These are phyloP conservation scores for Dryobotodes eremita DNA, from an alignment of 2,888 invertebrate genomes.

Conservation along the genomic window DNA sequence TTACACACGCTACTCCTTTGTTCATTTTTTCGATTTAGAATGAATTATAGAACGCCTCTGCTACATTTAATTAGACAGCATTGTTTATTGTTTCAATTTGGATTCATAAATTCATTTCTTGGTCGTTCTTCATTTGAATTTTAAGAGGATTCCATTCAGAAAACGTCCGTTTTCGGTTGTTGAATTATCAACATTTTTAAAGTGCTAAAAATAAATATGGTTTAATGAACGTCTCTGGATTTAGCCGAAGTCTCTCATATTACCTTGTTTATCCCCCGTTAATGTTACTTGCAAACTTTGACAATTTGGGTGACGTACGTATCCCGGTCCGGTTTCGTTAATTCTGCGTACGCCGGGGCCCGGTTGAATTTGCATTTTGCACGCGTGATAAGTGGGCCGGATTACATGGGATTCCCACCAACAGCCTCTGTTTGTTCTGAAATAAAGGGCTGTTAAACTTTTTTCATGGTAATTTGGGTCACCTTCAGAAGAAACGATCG, in stretches of 20 bases:
- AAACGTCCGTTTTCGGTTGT: slow-evolving; percentile 27
- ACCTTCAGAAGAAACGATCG: slow-evolving; percentile 88
- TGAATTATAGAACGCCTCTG: slow-evolving; percentile 66
- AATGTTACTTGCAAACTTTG: slow-evolving; percentile 86
- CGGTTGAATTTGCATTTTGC: slow-evolving; percentile 90
- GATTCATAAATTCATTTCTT: slow-evolving; percentile 65
- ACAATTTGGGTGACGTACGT: slow-evolving; percentile 86
- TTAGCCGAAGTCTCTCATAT: slow-evolving; percentile 73
- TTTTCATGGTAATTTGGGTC: slow-evolving; percentile 90
- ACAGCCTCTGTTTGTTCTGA: slow-evolving; percentile 90
- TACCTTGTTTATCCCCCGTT: slow-evolving; percentile 83
- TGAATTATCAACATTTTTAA: slow-evolving; percentile 49
- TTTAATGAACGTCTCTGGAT: slow-evolving; percentile 58
- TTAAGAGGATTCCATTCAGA: slow-evolving; percentile 57
- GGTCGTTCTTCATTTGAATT: slow-evolving; percentile 65
- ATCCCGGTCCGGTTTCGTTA: slow-evolving; percentile 83
- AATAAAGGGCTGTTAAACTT: slow-evolving; percentile 90
- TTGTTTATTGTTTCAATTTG: slow-evolving; percentile 66
- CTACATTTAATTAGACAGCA: slow-evolving; percentile 68
- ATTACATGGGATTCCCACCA: slow-evolving; percentile 89
- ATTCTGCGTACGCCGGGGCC: slow-evolving; percentile 85
- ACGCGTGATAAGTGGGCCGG: slow-evolving; percentile 90
- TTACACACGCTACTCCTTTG: slow-evolving; percentile 78
- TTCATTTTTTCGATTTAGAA: slow-evolving; percentile 65
- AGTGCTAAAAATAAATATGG: slow-evolving; percentile 58